Percentiles rank a stretch among this genome's conserved stretches.
These are phyloP conservation scores for Rhagoletis zephyria DNA, from an alignment of 1,140 invertebrate species.

Conservation along the genomic window DNA sequence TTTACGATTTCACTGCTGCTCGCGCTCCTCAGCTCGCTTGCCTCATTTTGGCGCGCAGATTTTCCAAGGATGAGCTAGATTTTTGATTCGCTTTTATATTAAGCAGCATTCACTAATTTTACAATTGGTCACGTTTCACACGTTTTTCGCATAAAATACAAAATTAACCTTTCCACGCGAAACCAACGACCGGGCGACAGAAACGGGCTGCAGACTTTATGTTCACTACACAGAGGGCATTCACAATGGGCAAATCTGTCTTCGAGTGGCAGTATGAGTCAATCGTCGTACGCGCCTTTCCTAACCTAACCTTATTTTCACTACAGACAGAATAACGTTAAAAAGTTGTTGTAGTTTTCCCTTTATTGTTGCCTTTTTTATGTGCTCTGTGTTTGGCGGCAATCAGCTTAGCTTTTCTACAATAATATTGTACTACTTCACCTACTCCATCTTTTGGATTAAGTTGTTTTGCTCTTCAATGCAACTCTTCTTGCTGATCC, in stretches of 20 bases:
- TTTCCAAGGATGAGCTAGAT: background rate
- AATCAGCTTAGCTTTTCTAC: background rate
- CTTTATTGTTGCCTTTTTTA: background rate
- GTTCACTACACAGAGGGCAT: too few relatives aligned
- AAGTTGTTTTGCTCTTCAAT: conserved; percentile 9
- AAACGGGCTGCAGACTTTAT: background rate
- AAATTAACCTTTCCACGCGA: conserved; percentile 55
- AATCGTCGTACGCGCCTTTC: too few relatives aligned
- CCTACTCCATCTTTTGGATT: background rate
- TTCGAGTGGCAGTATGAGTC: too few relatives aligned
- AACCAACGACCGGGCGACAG: background rate
- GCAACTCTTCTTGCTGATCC: background rate
- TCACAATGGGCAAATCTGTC: too few relatives aligned
- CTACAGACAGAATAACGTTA: too few relatives aligned
- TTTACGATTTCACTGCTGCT: background rate
- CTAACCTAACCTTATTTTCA: too few relatives aligned
- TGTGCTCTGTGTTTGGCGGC: background rate
- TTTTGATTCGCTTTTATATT: conserved; percentile 12
- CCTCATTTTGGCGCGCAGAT: background rate
- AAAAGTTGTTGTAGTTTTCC: background rate
- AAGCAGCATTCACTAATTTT: conserved; percentile 6
- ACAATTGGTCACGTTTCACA: conserved; percentile 56
- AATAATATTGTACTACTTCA: background rate
- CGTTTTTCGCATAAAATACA: conserved; percentile 57
- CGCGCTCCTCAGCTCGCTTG: background rate